These are phyloP conservation scores for Cyrtorhinus lividipennis DNA, from an alignment of 1,140 invertebrate species.

Conservation along the genomic window DNA sequence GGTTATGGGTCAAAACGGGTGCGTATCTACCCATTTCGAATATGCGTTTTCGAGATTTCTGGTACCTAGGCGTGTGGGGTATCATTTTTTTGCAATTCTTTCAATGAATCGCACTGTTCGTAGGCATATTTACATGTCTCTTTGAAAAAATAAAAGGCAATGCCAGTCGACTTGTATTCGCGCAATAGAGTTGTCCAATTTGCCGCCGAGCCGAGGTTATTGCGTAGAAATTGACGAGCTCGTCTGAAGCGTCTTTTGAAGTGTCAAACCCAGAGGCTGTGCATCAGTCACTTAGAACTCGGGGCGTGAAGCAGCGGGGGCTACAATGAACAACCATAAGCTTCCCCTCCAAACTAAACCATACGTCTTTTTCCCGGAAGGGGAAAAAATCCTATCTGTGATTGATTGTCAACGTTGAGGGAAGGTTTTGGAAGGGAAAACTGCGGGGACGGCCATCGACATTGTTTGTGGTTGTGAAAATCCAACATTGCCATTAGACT, in stretches of 20 bases:
- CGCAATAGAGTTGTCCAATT: background rate
- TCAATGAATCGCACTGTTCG: too few relatives aligned
- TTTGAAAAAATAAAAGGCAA: too few relatives aligned
- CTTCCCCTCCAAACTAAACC: constrained; percentile 4
- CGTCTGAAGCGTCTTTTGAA: constrained; percentile 6
- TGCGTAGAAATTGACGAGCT: background rate
- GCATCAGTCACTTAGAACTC: constrained; percentile 5
- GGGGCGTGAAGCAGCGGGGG: background rate
- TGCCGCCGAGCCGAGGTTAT: background rate
- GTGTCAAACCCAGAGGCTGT: background rate
- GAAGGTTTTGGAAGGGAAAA: background rate
- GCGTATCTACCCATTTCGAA: too few relatives aligned
- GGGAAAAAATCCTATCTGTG: background rate
- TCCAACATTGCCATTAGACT: too few relatives aligned
- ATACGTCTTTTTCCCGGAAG: background rate
- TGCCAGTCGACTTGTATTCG: too few relatives aligned
- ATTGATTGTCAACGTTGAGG: background rate
- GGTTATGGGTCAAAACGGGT: too few relatives aligned
- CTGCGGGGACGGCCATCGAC: too few relatives aligned
- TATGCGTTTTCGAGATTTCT: too few relatives aligned
- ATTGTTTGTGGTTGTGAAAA: too few relatives aligned
- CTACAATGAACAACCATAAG: constrained; percentile 6
- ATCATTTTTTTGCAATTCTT: too few relatives aligned
- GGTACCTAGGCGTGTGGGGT: too few relatives aligned
- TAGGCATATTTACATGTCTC: too few relatives aligned